Percentiles rank a stretch among this genome's conserved stretches.
These are phyloP conservation scores for Amphiprion clarkii DNA, from an alignment of 2,797 vertebrate genomes.

Conservation along the genomic window DNA sequence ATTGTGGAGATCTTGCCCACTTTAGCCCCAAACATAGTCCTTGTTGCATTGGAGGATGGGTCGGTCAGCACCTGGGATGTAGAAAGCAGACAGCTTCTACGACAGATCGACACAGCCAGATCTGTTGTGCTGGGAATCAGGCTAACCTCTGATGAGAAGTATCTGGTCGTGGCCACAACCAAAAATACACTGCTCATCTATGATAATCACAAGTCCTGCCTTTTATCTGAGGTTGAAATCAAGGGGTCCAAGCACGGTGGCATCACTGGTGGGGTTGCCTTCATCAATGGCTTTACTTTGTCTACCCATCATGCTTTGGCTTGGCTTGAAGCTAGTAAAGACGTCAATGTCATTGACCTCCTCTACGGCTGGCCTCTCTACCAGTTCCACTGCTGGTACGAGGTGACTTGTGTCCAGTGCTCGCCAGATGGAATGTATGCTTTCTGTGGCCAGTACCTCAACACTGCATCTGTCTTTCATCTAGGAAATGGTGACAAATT, in stretches of 20 bases:
- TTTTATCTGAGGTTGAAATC: conserved; percentile 97
- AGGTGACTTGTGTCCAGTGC: conserved; percentile 98
- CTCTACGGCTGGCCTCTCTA: conserved; percentile 98
- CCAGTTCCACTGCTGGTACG: conserved; percentile 99
- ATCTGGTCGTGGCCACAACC: conserved; percentile 96
- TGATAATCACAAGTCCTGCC: conserved; percentile 98
- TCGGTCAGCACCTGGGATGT: conserved; percentile 99
- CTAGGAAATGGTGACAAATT: conserved; percentile 97
- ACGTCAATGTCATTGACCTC: conserved; percentile 96
- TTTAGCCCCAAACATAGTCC: conserved; percentile 93
- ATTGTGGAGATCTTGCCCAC: conserved; percentile 97
- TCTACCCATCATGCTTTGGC: conserved; percentile 95
- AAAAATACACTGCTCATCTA: conserved; percentile 98
- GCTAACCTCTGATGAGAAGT: conserved; percentile 94
- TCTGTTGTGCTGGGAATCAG: conserved; percentile 97
- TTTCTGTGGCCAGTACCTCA: conserved; percentile 98
- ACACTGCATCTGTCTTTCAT: conserved; percentile 95
- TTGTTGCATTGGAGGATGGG: conserved; percentile 96
- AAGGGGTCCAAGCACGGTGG: conserved; percentile 95
- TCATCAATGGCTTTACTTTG: conserved; percentile 97
- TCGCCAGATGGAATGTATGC: conserved; percentile 96
- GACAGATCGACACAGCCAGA: conserved; percentile 95
- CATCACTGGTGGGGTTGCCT: conserved; percentile 90
- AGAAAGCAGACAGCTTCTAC: conserved; percentile 92
- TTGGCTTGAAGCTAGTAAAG: conserved; percentile 98